Conservation (phyloP, 2,888 invertebrate species). For the Aquatica leii region DNA sequence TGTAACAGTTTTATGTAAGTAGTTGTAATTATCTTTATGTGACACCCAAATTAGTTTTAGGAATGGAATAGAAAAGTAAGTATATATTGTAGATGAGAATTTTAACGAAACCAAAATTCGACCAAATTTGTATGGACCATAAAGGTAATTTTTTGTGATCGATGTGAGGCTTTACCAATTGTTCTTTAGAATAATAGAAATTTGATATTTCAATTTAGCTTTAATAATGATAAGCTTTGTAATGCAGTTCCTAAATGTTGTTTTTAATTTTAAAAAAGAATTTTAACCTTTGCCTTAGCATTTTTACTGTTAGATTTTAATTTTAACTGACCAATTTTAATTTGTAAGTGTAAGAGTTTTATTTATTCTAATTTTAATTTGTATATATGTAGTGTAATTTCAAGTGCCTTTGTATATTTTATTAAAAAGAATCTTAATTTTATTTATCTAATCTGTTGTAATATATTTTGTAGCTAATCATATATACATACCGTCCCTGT, state of each 20-base stretch:
- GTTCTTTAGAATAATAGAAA: constrained; percentile 24
- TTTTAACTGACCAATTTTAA: constrained; percentile 37
- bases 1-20: constrained; percentile 7
- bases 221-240: constrained; percentile 43
- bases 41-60: constrained; percentile 5
- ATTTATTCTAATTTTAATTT: constrained; percentile 28
- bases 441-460: constrained; percentile 33
- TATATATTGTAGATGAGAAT: not conserved
- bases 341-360: constrained; percentile 25
- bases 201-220: constrained; percentile 48
- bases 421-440: constrained; percentile 23
- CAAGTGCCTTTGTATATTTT: constrained; percentile 36
- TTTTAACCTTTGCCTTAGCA: constrained; percentile 32
- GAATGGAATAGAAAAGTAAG: not conserved
- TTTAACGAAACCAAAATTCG: constrained; percentile 36
- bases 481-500: constrained; percentile 36
- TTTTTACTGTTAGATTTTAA: constrained; percentile 21
- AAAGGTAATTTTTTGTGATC: constrained; percentile 31
- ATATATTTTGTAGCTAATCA: constrained; percentile 35
- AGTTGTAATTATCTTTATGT: constrained; percentile 16
- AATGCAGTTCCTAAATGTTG: constrained; percentile 41
- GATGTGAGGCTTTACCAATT: constrained; percentile 23
- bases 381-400: constrained; percentile 30
- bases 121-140: constrained; percentile 45
- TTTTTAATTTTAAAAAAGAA: constrained; percentile 25